Evolutionary conservation across 2,888 invertebrate genomes (phyloP).

Genomic region (Ctena decussata): DNA sequence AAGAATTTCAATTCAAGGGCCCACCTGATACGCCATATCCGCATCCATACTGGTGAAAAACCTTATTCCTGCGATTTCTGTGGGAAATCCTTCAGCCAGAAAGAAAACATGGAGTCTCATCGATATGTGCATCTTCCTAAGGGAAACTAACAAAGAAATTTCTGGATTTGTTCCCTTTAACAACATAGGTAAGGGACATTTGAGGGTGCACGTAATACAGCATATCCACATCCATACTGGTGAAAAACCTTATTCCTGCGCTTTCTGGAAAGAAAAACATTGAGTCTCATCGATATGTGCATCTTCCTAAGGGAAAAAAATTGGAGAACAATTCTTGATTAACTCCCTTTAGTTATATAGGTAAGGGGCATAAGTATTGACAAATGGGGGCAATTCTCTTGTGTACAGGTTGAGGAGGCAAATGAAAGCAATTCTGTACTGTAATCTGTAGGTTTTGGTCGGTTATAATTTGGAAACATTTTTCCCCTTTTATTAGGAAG

Average conservation of each 20-base stretch:
- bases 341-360: not conserved
- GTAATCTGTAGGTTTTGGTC: too few relatives aligned
- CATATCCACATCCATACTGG: slow-evolving; percentile 50
- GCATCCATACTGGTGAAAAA: slow-evolving; percentile 42
- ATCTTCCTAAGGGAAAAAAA: too few relatives aligned
- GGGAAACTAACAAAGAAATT: too few relatives aligned
- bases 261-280: slow-evolving; percentile 45
- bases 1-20: slow-evolving; percentile 29
- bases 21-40: slow-evolving; percentile 38
- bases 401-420: too few relatives aligned
- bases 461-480: too few relatives aligned
- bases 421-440: too few relatives aligned
- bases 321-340: too few relatives aligned
- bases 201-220: slow-evolving; percentile 20
- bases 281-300: not conserved
- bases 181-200: not conserved
- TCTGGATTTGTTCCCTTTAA: too few relatives aligned
- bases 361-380: not conserved
- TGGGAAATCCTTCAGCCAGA: slow-evolving; percentile 33
- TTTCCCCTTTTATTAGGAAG: too few relatives aligned
- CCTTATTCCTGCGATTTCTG: slow-evolving; percentile 49
- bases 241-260: slow-evolving; percentile 39
- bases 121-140: not conserved
- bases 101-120: slow-evolving; percentile 30
- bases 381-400: too few relatives aligned